These are phyloP conservation scores for Sakesphorus luctuosus DNA, from an alignment of 2,113 vertebrate genomes.

Conservation along the genomic window DNA sequence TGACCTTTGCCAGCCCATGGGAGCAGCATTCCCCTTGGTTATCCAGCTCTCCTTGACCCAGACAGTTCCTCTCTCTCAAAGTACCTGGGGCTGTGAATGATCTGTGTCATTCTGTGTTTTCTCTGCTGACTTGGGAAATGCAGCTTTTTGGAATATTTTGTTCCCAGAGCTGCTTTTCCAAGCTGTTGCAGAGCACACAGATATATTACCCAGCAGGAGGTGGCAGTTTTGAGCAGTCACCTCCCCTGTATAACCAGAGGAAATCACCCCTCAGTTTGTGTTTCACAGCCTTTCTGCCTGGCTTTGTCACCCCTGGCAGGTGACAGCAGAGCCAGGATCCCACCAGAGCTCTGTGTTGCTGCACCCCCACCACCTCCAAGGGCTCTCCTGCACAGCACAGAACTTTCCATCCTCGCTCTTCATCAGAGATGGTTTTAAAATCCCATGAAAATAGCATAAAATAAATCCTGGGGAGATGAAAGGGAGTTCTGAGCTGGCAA, in stretches of 20 bases:
- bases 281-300: background rate
- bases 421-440: background rate
- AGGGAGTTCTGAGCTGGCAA: background rate
- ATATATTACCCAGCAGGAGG: background rate
- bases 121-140: accelerated
- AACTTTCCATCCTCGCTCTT: background rate
- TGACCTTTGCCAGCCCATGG: background rate
- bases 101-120: accelerated
- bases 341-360: background rate
- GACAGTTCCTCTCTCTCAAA: background rate
- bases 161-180: background rate
- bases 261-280: background rate
- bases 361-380: background rate
- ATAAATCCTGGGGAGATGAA: background rate
- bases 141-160: background rate
- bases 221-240: background rate
- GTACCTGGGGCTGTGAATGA: accelerated
- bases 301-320: background rate
- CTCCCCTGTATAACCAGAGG: background rate
- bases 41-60: background rate
- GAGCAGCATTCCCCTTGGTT: accelerated
- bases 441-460: background rate
- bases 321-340: background rate
- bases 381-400: background rate
- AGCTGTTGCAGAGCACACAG: background rate